Evolutionary conservation across 2,888 invertebrate genomes (phyloP), one percentile per base, ranked within the genome.

Genomic region (Phorcus lineatus): DNA sequence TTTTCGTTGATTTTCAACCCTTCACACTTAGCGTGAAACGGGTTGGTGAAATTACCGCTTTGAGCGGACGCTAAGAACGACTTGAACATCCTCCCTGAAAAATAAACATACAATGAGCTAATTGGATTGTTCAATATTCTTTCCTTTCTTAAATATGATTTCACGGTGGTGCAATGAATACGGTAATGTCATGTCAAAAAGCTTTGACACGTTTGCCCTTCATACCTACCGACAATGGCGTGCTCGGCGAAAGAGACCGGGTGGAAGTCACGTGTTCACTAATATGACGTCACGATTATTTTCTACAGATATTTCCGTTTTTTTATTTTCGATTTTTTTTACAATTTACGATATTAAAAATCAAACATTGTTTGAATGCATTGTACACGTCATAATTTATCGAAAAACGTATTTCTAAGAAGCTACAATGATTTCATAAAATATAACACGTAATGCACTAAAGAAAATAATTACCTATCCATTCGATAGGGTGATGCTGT

Each of bases 11-110:
- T 87, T 84, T 88, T 83, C 22, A 55, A 76, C 11, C 55, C 75
- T 53, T 92, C 91, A 85, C 92, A 92, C 79, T 88, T 85, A 19
- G 91, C 92, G 76, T 88, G 88, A 81, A 91, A 89, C 24, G 93
- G 91, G 70, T 84, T 88, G 57, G 84, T 83, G 81, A 91, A 90
- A 9, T 88, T 85, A 83, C 91, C 93, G 80, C 85, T 91, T 85
- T 90, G 91, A 22, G 91, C 89, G 78, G 91, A 86, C 82, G 92
- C 89, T 79, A 91, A 81, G 67, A 93, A 80, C 78, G 90, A 88
- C 80, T 88, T 84, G 82, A 91, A 91, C 92, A 92, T 93, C 77
- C 81, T 88, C 81, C 78, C 77, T 80, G 31, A 24, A 66, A 17
- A 55, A 52, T 13, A 52, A 17, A 17, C n/a, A 19, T 28, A 40